Evolutionary conservation across 2,888 invertebrate species (phyloP).

Genomic region (Volucella zonaria): DNA sequence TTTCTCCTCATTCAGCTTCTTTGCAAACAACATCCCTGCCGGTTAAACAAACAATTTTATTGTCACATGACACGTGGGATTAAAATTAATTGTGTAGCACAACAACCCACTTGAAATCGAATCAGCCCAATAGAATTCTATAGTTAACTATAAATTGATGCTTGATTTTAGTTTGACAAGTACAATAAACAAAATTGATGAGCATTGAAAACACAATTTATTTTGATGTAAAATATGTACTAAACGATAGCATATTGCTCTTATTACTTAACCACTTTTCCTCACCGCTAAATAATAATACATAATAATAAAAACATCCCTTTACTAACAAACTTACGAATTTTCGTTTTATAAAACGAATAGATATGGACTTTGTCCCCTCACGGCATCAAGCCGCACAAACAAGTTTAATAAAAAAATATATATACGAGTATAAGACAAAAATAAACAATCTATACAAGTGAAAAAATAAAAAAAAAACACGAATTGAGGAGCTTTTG

Average conservation of each 20-base stretch:
- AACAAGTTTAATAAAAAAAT: conserved; percentile 13
- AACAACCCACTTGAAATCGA: too few species aligned
- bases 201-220: conserved; percentile 39
- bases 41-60: too few species aligned
- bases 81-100: too few species aligned
- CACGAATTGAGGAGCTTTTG: conserved; percentile 28
- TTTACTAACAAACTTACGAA: background rate
- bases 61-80: too few species aligned
- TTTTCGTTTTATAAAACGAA: conserved; percentile 27
- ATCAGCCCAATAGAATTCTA: too few species aligned
- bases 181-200: conserved; percentile 13
- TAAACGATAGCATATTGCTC: conserved; percentile 7
- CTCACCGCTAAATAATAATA: conserved; percentile 11
- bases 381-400: conserved; percentile 23
- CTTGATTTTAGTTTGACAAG: background rate
- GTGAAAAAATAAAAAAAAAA: conserved; percentile 1
- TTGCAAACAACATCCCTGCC: too few species aligned
- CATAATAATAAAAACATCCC: conserved; percentile 11
- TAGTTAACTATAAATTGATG: too few species aligned
- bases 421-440: conserved; percentile 15
- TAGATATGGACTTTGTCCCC: conserved; percentile 47
- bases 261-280: background rate
- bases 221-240: conserved; percentile 34
- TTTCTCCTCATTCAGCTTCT: too few species aligned
- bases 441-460: conserved; percentile 37